phyloP scores from a whole-genome alignment of 2,888 invertebrate genomes.

The Acleris laterana region DNA sequence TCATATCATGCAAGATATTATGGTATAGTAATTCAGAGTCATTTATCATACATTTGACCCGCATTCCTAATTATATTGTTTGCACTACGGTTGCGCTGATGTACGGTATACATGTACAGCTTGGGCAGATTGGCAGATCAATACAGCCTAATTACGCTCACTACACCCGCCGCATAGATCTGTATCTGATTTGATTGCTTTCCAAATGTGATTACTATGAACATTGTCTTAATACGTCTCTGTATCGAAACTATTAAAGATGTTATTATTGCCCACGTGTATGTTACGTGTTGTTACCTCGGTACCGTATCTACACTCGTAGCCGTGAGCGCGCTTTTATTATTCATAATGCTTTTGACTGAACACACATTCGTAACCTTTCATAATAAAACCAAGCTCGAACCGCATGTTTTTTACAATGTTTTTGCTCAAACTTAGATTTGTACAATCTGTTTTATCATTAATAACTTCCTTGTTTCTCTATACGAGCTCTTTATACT shows the following conservation, averaged over 20 bases:
- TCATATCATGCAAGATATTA: no score
- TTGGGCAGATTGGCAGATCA: constrained; percentile 58
- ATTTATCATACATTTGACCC: constrained; percentile 55
- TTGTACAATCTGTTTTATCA: constrained; percentile 32
- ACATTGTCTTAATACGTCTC: constrained; percentile 10
- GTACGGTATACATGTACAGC: constrained; percentile 48
- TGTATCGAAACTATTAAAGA: constrained; percentile 30
- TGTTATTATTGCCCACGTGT: constrained; percentile 45
- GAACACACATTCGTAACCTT: constrained; percentile 31
- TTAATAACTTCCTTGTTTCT: constrained; percentile 34
- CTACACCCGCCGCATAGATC: constrained; percentile 28
- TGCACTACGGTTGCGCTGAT: constrained; percentile 74
- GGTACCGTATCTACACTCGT: constrained; percentile 43
- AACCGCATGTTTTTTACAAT: constrained; percentile 17
- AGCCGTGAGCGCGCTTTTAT: constrained; percentile 38
- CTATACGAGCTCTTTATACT: constrained; percentile 28
- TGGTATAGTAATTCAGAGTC: no score
- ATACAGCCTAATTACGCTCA: constrained; percentile 65
- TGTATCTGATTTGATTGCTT: constrained; percentile 32
- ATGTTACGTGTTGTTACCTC: constrained; percentile 28
- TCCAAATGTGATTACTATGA: constrained; percentile 11
- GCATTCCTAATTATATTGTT: constrained; percentile 75
- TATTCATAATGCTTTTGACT: constrained; percentile 40
- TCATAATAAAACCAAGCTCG: constrained; percentile 30
- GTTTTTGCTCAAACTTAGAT: constrained; percentile 32